Evolutionary conservation across 1,140 invertebrate genomes (phyloP).

Genomic region (Portunus trituberculatus): DNA sequence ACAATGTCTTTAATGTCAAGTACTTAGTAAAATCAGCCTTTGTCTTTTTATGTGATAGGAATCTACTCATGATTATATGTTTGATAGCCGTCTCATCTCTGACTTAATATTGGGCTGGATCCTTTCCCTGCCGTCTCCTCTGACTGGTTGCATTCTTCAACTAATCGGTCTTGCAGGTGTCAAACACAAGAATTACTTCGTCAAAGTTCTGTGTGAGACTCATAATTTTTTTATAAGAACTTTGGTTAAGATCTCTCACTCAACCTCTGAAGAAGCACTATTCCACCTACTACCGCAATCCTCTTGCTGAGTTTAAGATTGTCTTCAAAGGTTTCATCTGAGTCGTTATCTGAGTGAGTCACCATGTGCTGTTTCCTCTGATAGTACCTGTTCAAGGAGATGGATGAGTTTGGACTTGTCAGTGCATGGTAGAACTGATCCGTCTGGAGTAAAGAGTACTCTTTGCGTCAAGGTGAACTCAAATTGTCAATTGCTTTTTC

Average conservation of each 20-base stretch:
- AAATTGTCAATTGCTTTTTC: neutral
- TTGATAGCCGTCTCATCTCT: slow-evolving; percentile 65
- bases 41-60: slow-evolving; percentile 70
- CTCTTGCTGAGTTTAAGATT: neutral
- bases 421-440: too few species aligned
- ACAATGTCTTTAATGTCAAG: slow-evolving; percentile 53
- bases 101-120: slow-evolving; percentile 31
- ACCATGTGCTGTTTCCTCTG: neutral
- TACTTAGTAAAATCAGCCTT: slow-evolving; percentile 63
- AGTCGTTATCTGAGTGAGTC: neutral
- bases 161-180: slow-evolving; percentile 32
- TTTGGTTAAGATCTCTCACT: slow-evolving; percentile 36
- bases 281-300: slow-evolving; percentile 32
- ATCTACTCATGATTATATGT: slow-evolving; percentile 62
- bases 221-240: neutral
- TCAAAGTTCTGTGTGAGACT: neutral
- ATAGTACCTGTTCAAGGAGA: neutral
- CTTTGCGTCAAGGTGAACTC: slow-evolving; percentile 44
- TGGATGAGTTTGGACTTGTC: slow-evolving; percentile 42
- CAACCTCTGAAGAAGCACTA: slow-evolving; percentile 28
- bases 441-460: slow-evolving; percentile 29
- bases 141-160: slow-evolving; percentile 15
- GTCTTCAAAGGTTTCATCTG: neutral
- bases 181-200: slow-evolving; percentile 48
- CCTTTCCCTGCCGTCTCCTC: slow-evolving; percentile 4